These are phyloP conservation scores for Torymus auratus DNA, from an alignment of 2,888 invertebrate species.

Conservation along the genomic window DNA sequence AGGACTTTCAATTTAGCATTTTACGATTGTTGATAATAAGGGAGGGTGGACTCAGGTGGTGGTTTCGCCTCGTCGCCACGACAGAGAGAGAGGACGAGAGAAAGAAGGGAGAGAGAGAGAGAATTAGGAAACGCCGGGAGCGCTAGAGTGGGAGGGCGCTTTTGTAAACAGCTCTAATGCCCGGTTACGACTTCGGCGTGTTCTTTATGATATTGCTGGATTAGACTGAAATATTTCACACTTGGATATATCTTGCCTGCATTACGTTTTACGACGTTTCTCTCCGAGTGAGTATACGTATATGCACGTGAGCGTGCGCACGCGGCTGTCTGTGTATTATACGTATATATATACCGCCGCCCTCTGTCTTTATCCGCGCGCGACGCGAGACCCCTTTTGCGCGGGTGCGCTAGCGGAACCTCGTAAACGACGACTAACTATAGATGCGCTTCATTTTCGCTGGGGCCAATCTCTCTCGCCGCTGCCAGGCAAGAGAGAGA, in stretches of 20 bases:
- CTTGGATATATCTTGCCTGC: slow-evolving; percentile 74
- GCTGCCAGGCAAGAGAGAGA: slow-evolving; percentile 8
- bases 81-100: slow-evolving; percentile 48
- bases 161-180: slow-evolving; percentile 77
- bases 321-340: too few relatives aligned
- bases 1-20: slow-evolving; percentile 76
- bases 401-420: slow-evolving; percentile 57
- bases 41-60: slow-evolving; percentile 73
- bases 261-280: slow-evolving; percentile 73
- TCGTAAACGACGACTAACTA: slow-evolving; percentile 69
- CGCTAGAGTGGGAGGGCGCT: slow-evolving; percentile 68
- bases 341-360: not conserved
- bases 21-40: slow-evolving; percentile 77
- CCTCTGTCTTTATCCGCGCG: slow-evolving; percentile 40
- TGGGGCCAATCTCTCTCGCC: slow-evolving; percentile 60
- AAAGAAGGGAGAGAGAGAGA: slow-evolving; percentile 47
- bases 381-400: slow-evolving; percentile 48
- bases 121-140: slow-evolving; percentile 48
- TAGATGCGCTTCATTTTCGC: slow-evolving; percentile 60
- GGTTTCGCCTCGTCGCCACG: slow-evolving; percentile 64
- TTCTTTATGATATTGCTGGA: slow-evolving; percentile 77
- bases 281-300: slow-evolving; percentile 11
- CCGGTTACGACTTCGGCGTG: slow-evolving; percentile 73
- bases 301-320: too few relatives aligned
- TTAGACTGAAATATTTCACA: slow-evolving; percentile 76